Conservation (phyloP, 2,888 invertebrate genomes). For the Cordylochernes scorpioides region DNA sequence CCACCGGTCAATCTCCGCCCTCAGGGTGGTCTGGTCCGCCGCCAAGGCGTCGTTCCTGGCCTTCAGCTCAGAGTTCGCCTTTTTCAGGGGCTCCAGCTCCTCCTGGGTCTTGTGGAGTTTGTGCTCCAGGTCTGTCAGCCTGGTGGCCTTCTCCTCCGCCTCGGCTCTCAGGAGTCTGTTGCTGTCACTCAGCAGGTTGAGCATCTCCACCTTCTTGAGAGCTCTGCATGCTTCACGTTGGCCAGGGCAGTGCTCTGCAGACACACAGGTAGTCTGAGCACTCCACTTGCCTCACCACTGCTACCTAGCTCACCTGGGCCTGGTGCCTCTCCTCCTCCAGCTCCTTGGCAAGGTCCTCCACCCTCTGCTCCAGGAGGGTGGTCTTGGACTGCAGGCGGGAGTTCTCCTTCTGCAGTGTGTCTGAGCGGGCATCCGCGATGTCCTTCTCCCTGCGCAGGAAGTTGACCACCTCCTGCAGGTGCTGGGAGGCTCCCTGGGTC, state of each 20-base stretch:
- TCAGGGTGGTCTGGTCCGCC: slow-evolving; percentile 47
- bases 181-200: slow-evolving; percentile 74
- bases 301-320: slow-evolving; percentile 31
- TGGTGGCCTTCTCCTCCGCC: slow-evolving; percentile 35
- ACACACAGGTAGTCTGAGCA: not conserved
- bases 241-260: slow-evolving; percentile 33
- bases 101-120: slow-evolving; percentile 25
- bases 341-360: slow-evolving; percentile 39
- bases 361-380: slow-evolving; percentile 34
- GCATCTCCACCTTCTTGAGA: slow-evolving; percentile 59
- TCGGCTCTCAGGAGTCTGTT: slow-evolving; percentile 66
- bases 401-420: slow-evolving; percentile 57
- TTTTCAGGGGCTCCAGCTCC: slow-evolving; percentile 38
- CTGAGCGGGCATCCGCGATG: slow-evolving; percentile 53
- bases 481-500: too few relatives aligned
- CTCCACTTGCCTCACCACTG: not conserved
- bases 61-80: slow-evolving; percentile 36
- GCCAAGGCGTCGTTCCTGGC: slow-evolving; percentile 25
- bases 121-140: slow-evolving; percentile 31
- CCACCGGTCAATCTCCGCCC: slow-evolving; percentile 56
- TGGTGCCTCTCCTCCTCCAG: slow-evolving; percentile 41
- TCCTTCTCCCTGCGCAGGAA: slow-evolving; percentile 69
- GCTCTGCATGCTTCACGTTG: slow-evolving; percentile 54
- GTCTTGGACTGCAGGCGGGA: slow-evolving; percentile 43
- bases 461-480: too few relatives aligned